Evolutionary conservation across 1,140 invertebrate species (phyloP), one percentile per base, ranked within the genome.

Genomic region (Ostrea denselamellosa): DNA sequence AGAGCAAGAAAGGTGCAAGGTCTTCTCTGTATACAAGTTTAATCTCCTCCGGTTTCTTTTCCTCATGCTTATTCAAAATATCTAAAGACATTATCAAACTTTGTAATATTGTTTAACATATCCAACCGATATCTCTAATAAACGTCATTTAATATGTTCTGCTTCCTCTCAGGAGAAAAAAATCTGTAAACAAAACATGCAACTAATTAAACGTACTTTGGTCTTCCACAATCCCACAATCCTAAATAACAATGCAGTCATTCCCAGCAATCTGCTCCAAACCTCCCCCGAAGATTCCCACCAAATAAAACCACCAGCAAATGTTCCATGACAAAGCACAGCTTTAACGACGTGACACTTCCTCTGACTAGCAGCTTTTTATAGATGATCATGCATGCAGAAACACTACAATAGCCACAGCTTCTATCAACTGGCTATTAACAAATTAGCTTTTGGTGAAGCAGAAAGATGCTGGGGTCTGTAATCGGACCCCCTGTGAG

Each of bases 401-500:
- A 77, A 77, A 77, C 68, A 34, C 68, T 34, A 77, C 68, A 77
- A 77, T 77, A 34, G 68, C 56, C 14, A 28, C 9, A 25, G 25
- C 68, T 77, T 77, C 68, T 34, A 34, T 77, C 68, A 77, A 34
- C 25, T 25, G 28, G 25, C 25, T 22, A 77, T 77, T 77, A 77
- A 77, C 68, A 77, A 77, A 77, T 77, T 77, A 77, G 22, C 25
- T 10, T 28, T 25, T 77, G 68, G 68, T 34, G 25, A 77, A 28
- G 68, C 68, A 77, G 68, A 77, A 77, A 77, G 68, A 77, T 28
- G 68, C 68, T 77, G 68, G 68, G 14, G 14, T 34, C 28, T 25
- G 25, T 77, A 77, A 71, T 77, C 68, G 28, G 68, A 77, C 68
- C 68, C 68, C 68, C 68, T 77, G 68, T 77, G 25, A 77, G 68